Conservation (phyloP, 2,113 vertebrate genomes). For the Dolichotis patagonum region DNA sequence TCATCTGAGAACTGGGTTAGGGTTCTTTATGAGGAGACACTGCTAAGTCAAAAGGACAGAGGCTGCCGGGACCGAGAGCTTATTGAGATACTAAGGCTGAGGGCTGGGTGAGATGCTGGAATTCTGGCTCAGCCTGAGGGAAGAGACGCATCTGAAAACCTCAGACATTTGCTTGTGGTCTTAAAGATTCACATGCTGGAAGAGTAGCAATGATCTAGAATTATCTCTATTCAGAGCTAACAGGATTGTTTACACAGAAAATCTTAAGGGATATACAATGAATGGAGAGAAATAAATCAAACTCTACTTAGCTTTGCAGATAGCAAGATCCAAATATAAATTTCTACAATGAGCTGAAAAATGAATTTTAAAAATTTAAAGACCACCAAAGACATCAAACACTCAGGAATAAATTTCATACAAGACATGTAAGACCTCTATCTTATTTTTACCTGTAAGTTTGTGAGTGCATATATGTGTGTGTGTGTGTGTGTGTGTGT, state of each 20-base stretch:
- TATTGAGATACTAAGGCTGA: not conserved
- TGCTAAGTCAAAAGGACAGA: not conserved
- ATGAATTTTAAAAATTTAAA: not conserved
- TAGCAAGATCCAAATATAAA: not conserved
- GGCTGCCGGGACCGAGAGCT: not conserved
- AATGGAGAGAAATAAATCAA: not conserved
- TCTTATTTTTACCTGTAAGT: not conserved
- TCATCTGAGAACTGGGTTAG: not conserved
- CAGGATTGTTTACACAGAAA: not conserved
- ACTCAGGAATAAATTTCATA: not conserved
- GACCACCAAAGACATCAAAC: not conserved
- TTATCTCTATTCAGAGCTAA: not conserved
- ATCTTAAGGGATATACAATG: not conserved
- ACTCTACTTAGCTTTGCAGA: not conserved
- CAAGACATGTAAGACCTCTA: not conserved
- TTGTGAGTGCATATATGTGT: not conserved
- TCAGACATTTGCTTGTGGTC: not conserved
- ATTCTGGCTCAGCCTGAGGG: not conserved
- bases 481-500: no score
- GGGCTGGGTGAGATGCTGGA: no score
- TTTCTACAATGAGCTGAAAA: not conserved
- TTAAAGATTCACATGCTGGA: not conserved
- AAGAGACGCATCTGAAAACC: not conserved
- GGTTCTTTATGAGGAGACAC: no score
- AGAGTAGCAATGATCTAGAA: not conserved